Base-by-base conservation (phyloP, 2,797 vertebrate genomes). In the Corythornis leucogaster region DNA sequence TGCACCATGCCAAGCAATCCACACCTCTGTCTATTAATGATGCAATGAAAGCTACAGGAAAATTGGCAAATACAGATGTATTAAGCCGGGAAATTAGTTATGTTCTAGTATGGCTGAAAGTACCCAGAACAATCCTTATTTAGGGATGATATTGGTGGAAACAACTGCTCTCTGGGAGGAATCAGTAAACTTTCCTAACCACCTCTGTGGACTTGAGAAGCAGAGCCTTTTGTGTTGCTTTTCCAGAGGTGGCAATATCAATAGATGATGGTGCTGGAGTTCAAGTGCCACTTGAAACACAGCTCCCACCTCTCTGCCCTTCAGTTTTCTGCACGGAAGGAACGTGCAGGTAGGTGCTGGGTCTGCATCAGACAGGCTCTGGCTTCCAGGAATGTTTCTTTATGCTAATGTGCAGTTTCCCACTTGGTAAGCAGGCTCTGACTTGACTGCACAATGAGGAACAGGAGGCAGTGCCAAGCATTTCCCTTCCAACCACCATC, bases 401-500 rank as follows among this genome's bases (percentile, higher is more conserved):
- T 63, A 69, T 26, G 55, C 51, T 85, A 58, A 75, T 70, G 15
- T 38, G 66, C 66, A 78, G 61, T 67, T 89, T 91, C 79, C 43
- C 74, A 67, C 53, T 53, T 62, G 70, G 58, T 50, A 84, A 59
- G 20, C 63, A 92, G 92, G 67, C 90, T 84, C 15, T 6, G 82
- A 78, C 66, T 66, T 63, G 69, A 73, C 30, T 69, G 59, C 63
- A 89, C 85, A 92, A 78, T 87, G 89, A 94, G 70, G 64, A 89
- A 93, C 64, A 71, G 53, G 58, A 89, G 82, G 85, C 87, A 92
- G 81, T 0, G 1, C 80, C 90, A 80, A 68, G 55, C 77, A 76
- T 26, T 89, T 89, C 89, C 89, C 74, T 83, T 80, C 88, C 68
- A 94, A 79, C 74, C 80, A 91, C 75, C 63, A 73, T 86, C 86